Evolutionary conservation across 2,888 invertebrate species (phyloP).

Genomic region (Drosophila algonquin): DNA sequence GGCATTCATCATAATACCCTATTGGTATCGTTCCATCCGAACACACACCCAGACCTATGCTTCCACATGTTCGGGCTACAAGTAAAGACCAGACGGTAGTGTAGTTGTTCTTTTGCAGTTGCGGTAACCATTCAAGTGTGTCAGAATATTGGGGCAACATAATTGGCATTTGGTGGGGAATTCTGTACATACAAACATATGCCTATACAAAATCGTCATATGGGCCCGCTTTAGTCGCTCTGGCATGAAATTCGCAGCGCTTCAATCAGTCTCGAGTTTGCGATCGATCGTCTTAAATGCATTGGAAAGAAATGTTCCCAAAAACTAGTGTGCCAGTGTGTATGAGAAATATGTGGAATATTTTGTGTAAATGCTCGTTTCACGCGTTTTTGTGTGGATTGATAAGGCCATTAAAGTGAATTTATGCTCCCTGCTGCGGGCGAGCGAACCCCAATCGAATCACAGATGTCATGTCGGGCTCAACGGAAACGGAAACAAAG

Average conservation of each 20-base stretch:
- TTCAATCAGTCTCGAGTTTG: slow-evolving; percentile 21
- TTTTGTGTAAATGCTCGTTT: slow-evolving; percentile 20
- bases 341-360: neutral
- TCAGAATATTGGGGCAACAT: slow-evolving; percentile 53
- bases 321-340: neutral
- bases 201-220: neutral
- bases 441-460: slow-evolving; percentile 10
- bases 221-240: neutral
- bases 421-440: slow-evolving; percentile 24
- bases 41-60: slow-evolving; percentile 2
- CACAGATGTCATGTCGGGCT: slow-evolving; percentile 56
- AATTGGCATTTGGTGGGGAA: slow-evolving; percentile 49
- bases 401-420: slow-evolving; percentile 40
- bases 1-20: slow-evolving; percentile 22
- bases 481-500: slow-evolving; percentile 73
- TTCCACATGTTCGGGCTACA: neutral
- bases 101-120: slow-evolving; percentile 21
- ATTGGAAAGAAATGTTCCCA: neutral
- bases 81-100: slow-evolving; percentile 4
- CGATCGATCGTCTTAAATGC: slow-evolving; percentile 3
- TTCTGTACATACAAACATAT: neutral
- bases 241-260: neutral
- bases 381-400: slow-evolving; percentile 37
- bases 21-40: slow-evolving; percentile 26
- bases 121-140: slow-evolving; percentile 56